phyloP scores from a whole-genome alignment of 2,888 invertebrate genomes.

The Yponomeuta malinellus region DNA sequence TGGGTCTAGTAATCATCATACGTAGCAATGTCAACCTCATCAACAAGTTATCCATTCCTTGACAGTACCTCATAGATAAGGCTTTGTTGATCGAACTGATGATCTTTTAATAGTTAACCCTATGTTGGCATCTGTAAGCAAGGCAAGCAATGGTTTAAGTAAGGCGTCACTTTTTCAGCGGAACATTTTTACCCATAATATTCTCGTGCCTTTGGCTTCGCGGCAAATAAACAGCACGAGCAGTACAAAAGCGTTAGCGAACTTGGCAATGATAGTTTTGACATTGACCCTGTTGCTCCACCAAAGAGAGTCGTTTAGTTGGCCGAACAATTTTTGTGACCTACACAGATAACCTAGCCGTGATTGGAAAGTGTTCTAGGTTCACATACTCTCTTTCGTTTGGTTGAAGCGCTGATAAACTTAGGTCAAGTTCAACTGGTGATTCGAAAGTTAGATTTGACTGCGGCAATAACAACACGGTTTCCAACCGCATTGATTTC shows the following conservation, averaged over 20 bases:
- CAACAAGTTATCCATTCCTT: too few relatives aligned
- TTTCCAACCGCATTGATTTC: background rate
- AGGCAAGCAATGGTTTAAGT: too few relatives aligned
- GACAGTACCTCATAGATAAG: too few relatives aligned
- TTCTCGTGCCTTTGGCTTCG: too few relatives aligned
- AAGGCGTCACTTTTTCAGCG: too few relatives aligned
- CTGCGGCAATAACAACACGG: background rate
- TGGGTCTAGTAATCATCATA: too few relatives aligned
- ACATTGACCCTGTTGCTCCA: constrained; percentile 11
- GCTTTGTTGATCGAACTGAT: too few relatives aligned
- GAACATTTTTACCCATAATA: too few relatives aligned
- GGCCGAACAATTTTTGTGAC: background rate
- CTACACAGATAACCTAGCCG: constrained; percentile 8
- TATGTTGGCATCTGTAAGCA: too few relatives aligned
- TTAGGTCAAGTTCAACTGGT: background rate
- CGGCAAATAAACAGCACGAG: background rate
- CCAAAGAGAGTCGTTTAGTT: background rate
- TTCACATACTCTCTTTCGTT: constrained; percentile 2
- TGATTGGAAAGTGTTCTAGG: constrained; percentile 8
- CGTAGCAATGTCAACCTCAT: too few relatives aligned
- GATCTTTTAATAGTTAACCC: too few relatives aligned
- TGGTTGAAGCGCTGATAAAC: background rate
- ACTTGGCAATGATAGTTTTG: constrained; percentile 13
- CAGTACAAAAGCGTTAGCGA: background rate
- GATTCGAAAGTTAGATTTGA: background rate